These are phyloP conservation scores for Pantelozetes paolii DNA, from an alignment of 2,888 invertebrate genomes.

Conservation along the genomic window DNA sequence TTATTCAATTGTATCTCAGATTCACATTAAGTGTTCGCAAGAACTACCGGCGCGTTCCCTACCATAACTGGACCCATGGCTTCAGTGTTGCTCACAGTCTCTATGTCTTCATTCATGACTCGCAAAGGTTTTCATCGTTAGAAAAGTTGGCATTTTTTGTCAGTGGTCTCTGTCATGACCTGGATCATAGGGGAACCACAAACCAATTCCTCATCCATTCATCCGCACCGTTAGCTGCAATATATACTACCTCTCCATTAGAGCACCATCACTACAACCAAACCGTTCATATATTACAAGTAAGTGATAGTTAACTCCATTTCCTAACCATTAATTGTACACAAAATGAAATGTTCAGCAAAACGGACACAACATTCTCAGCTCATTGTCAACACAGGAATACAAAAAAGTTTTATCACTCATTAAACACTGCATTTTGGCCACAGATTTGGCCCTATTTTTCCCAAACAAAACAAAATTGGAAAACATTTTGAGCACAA, in stretches of 20 bases:
- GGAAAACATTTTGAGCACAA: constrained; percentile 57
- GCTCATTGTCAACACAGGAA: constrained; percentile 65
- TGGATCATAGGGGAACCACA: constrained; percentile 80
- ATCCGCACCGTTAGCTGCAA: constrained; percentile 73
- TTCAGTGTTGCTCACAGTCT: constrained; percentile 80
- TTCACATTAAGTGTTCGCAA: constrained; percentile 77
- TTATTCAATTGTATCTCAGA: neutral
- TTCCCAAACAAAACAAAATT: constrained; percentile 69
- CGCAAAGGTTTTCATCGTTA: constrained; percentile 58
- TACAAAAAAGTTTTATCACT: constrained; percentile 69
- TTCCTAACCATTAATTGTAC: neutral
- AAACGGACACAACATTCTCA: constrained; percentile 81
- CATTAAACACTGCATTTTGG: constrained; percentile 75
- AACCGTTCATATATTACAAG: constrained; percentile 73
- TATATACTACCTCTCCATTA: constrained; percentile 79
- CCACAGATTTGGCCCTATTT: constrained; percentile 76
- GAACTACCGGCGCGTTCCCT: constrained; percentile 76
- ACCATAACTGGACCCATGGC: constrained; percentile 83
- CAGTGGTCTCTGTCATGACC: constrained; percentile 75
- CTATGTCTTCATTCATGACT: constrained; percentile 66
- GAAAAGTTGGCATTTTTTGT: constrained; percentile 73
- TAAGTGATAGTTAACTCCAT: neutral
- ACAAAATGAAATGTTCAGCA: too few relatives aligned
- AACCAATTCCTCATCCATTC: constrained; percentile 80
- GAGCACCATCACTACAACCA: constrained; percentile 87